Evolutionary conservation across 2,888 invertebrate genomes (phyloP), one percentile per base, ranked within the genome.

Genomic region (Troides aeacus): DNA sequence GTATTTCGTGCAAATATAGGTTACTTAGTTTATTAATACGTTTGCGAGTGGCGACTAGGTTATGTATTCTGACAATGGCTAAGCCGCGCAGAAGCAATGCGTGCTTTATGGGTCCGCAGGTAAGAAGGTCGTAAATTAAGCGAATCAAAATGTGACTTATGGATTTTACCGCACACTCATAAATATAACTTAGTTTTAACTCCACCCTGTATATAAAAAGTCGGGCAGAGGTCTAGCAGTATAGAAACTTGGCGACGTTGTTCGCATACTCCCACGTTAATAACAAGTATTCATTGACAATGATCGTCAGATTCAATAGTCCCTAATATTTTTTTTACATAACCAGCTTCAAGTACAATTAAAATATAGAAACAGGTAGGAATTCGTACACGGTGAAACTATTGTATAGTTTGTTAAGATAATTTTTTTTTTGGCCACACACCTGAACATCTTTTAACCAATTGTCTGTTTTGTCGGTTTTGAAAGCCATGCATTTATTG

Each of bases 41-140:
- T 81, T 83, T 81, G 81, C 80, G 77, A 75, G 73, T 69, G 69
- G 57, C 72, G 74, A 79, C 79, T 84, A 88, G 87, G 90, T 90
- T 90, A 90, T 87, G 81, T 83, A 79, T 77, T 75, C 71, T 84
- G 82, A 86, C 87, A 88, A 86, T 86, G 84, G 85, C 75, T 74
- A 73, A 63, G 79, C 74, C 86, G 88, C 91, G 90, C 92, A 91
- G 87, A 80, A 81, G 87, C 85, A 84, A 77, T 86, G 76, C 76
- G 74, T 70, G 74, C 73, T 73, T 75, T 74, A 73, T 73, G 70
- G 23, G 72, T 65, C 66, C 69, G 72, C 79, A 80, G 79, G 81
- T 81, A 77, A 73, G 75, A 77, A 76, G 76, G 75, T 71, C 74
- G 73, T 76, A 73, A 70, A 75, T 71, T 69, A 67, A 64, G 73